A percentile compares a stretch with the other conserved stretches of the same genome.
These are phyloP conservation scores for Subanguina moxae DNA, from an alignment of 1,140 invertebrate species.

Conservation along the genomic window DNA sequence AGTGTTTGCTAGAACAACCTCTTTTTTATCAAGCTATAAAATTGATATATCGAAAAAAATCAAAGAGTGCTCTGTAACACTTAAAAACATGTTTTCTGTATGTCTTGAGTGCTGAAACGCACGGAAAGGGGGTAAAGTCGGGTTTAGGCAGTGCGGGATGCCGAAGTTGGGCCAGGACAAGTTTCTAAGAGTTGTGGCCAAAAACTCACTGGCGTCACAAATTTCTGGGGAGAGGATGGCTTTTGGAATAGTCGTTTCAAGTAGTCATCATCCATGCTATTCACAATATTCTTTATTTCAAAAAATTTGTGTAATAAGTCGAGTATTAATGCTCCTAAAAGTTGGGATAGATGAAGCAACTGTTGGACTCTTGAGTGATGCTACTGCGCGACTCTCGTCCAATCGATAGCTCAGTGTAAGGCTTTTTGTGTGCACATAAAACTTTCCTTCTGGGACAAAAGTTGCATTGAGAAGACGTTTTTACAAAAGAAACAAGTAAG, in stretches of 20 bases:
- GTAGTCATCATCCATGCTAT: constrained; percentile 22
- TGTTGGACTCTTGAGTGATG: neutral
- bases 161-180: too few relatives aligned
- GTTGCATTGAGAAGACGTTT: neutral
- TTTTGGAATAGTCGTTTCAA: constrained; percentile 28
- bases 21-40: too few relatives aligned
- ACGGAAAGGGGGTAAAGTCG: too few relatives aligned
- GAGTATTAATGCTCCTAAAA: too few relatives aligned
- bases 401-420: constrained; percentile 1
- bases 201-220: constrained; percentile 27
- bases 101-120: too few relatives aligned
- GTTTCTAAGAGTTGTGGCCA: too few relatives aligned
- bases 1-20: too few relatives aligned
- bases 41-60: too few relatives aligned
- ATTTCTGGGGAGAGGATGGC: constrained; percentile 35
- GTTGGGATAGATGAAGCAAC: neutral
- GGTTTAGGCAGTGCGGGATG: too few relatives aligned
- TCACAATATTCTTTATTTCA: neutral
- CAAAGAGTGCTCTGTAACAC: too few relatives aligned
- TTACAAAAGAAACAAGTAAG: too few relatives aligned
- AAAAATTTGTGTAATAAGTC: neutral
- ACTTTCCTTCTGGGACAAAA: neutral
- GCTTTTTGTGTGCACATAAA: neutral
- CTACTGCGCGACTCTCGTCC: neutral
- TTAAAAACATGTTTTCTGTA: too few relatives aligned